Conservation (phyloP, 2,888 invertebrate genomes). For the Sphaeridia pumilis region DNA sequence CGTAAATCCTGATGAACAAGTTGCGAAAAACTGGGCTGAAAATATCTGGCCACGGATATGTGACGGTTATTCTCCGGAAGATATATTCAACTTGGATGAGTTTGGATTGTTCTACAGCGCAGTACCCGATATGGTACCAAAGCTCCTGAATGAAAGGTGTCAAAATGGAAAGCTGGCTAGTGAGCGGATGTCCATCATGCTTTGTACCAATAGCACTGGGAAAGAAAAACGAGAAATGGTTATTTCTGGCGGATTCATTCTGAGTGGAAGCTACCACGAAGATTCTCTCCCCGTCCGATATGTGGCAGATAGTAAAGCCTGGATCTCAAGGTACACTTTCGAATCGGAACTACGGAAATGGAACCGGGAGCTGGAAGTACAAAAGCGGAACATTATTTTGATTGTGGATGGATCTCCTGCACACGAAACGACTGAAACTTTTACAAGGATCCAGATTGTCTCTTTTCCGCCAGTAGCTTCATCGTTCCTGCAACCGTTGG, state of each 20-base stretch:
- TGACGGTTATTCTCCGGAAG: conserved; percentile 11
- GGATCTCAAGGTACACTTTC: conserved; percentile 37
- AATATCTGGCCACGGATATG: conserved; percentile 26
- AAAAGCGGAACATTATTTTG: conserved; percentile 17
- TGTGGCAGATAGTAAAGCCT: conserved; percentile 34
- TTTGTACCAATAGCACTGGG: conserved; percentile 22
- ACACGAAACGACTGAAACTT: conserved; percentile 11
- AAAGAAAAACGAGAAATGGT: conserved; percentile 19
- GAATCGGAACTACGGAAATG: conserved; percentile 14
- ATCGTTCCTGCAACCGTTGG: conserved; percentile 20
- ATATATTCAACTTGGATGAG: conserved; percentile 24
- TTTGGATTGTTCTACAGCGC: conserved; percentile 20
- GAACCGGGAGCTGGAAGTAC: conserved; percentile 9
- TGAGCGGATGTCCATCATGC: conserved; percentile 19
- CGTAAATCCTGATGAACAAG: conserved; percentile 13
- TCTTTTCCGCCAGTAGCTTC: conserved; percentile 20
- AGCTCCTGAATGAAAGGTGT: conserved; percentile 19
- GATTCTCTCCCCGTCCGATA: conserved; percentile 29
- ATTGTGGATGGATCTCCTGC: conserved; percentile 20
- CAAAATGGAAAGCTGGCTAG: conserved; percentile 19
- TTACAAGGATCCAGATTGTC: conserved; percentile 12
- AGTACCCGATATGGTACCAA: conserved; percentile 15
- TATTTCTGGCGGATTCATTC: conserved; percentile 17
- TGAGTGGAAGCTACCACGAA: conserved; percentile 9
- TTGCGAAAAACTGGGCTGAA: conserved; percentile 35